Percentiles rank a stretch among this genome's conserved stretches.
phyloP scores from a whole-genome alignment of 2,888 invertebrate species.

The Rhaphigaster nebulosa region DNA sequence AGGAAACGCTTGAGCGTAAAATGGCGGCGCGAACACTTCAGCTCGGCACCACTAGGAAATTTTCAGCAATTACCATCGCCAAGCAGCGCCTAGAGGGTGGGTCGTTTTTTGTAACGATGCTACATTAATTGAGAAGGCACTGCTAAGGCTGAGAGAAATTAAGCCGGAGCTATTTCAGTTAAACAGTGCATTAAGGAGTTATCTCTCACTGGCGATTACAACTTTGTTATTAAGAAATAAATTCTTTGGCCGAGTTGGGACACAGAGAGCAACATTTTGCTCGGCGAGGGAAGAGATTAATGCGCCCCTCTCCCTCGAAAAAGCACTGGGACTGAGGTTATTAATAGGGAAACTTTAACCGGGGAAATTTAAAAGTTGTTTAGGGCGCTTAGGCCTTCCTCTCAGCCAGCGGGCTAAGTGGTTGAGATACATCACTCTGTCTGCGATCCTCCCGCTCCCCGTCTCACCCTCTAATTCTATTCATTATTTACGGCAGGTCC shows the following conservation, averaged over 20 bases:
- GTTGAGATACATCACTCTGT: conserved; percentile 40
- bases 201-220: conserved; percentile 52
- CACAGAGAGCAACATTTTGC: not conserved
- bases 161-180: conserved; percentile 29
- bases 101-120: conserved; percentile 24
- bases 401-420: conserved; percentile 51
- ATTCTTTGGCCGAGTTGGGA: conserved; percentile 47
- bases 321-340: conserved; percentile 57
- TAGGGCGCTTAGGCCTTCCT: conserved; percentile 19
- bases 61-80: not conserved
- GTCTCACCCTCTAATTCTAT: conserved; percentile 5
- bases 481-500: not conserved
- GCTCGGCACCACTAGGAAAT: not conserved
- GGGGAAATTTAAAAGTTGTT: conserved; percentile 63
- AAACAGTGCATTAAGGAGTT: conserved; percentile 47
- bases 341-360: conserved; percentile 62
- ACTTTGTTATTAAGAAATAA: conserved; percentile 56
- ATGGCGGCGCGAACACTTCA: not conserved
- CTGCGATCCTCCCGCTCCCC: not conserved
- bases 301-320: not conserved
- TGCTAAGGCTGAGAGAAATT: not conserved
- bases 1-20: not conserved
- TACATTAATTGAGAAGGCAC: conserved; percentile 41
- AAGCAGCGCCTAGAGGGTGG: not conserved
- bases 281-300: conserved; percentile 32